phyloP scores from a whole-genome alignment of 2,888 invertebrate species.

The Sepioteuthis lessoniana region DNA sequence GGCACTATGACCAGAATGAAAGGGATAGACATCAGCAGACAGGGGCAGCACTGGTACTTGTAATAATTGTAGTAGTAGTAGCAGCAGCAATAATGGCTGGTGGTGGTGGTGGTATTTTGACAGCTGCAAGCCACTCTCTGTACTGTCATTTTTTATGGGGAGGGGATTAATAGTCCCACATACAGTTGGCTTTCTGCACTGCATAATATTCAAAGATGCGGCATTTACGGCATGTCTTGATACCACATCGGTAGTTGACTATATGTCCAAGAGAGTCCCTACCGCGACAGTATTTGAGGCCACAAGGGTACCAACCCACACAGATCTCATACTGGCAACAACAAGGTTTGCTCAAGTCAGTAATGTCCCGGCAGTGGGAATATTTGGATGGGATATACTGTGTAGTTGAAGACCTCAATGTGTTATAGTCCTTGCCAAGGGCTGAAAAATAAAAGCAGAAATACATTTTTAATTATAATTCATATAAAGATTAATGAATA shows the following conservation, averaged over 20 bases:
- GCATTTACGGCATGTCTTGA: constrained; percentile 94
- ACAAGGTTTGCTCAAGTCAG: constrained; percentile 79
- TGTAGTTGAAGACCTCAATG: constrained; percentile 81
- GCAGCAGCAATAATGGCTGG: constrained; percentile 13
- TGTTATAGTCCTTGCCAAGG: constrained; percentile 65
- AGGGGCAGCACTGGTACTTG: constrained; percentile 9
- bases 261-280: constrained; percentile 82
- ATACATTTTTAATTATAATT: not conserved
- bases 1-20: constrained; percentile 33
- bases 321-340: constrained; percentile 90
- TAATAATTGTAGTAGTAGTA: not conserved
- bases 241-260: constrained; percentile 90
- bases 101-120: not conserved
- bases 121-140: not conserved
- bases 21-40: not conserved
- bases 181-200: constrained; percentile 86
- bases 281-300: constrained; percentile 93
- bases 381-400: constrained; percentile 79
- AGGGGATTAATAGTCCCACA: constrained; percentile 75
- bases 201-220: constrained; percentile 90
- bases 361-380: constrained; percentile 69
- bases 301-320: constrained; percentile 96
- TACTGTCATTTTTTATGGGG: not conserved
- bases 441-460: constrained; percentile 76
- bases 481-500: not conserved